Base-by-base conservation (phyloP, 2,888 invertebrate species). In the Heteropelma amictum region DNA sequence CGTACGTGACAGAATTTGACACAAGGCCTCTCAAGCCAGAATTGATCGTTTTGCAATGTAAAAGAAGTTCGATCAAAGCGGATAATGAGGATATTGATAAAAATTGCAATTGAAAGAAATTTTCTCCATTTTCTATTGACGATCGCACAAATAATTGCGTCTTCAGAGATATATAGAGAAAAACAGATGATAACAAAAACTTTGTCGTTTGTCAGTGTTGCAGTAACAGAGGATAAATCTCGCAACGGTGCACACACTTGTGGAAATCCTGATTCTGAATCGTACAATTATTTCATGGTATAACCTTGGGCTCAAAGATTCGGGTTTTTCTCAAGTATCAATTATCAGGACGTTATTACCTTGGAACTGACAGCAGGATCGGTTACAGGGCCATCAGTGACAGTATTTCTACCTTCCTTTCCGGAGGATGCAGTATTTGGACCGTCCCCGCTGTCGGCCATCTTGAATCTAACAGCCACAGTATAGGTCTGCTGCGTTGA, bases 361-460 rank as follows among this genome's bases (percentile, higher is more conserved):
- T 92, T 92, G 45, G 89, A 90, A 61, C 89, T 89, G 76, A 94
- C 94, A 47, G 94, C 94, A 72, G 95, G 95, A 89, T 95, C 95
- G 40, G 94, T 95, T 80, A 95, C 93, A 67, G 95, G 95, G 84
- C 93, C 93, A 89, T 95, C 95, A 80, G 92, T 92, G 7, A 94
- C 92, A 60, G 93, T 79, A 77, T 83, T 84, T 81, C 84, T 84
- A 77, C 78, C 79, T 71, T 85, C 87, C 84, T 87, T 88, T 63
- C 86, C 85, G 51, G 87, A 85, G 58, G 84, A 81, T 67, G 82
- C 80, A 70, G 78, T 80, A 72, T 82, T 85, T 80, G 82, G 80
- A 80, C 82, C 83, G 68, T 87, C 87, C 71, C 86, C 86, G 82
- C 82, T 85, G 85, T 87, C 88, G 80, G 88, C 88, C 88, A 88